Evolutionary conservation across 1,140 invertebrate species (phyloP).

Genomic region (Listronotus oregonensis): DNA sequence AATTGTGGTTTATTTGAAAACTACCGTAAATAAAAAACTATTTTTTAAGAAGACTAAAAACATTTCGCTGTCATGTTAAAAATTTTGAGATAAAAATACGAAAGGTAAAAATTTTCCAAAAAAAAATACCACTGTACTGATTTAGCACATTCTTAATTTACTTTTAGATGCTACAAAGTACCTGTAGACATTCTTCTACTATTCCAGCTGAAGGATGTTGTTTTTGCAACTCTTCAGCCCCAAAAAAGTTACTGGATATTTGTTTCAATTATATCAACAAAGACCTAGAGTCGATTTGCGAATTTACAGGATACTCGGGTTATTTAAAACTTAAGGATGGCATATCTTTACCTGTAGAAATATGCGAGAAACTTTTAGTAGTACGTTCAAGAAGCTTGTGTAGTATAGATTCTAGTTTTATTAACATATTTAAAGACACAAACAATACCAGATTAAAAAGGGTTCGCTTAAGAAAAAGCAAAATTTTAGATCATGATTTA

Average conservation of each 20-base stretch:
- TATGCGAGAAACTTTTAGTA: conserved; percentile 72
- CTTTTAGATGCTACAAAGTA: conserved; percentile 53
- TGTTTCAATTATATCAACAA: conserved; percentile 68
- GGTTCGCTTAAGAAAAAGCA: conserved; percentile 72
- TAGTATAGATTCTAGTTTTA: conserved; percentile 67
- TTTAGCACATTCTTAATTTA: conserved; percentile 1
- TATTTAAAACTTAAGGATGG: conserved; percentile 58
- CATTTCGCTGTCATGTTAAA: conserved; percentile 12
- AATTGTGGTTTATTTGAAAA: conserved; percentile 6
- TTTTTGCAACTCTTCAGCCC: conserved; percentile 49
- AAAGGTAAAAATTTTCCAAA: conserved; percentile 8
- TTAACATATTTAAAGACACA: conserved; percentile 73
- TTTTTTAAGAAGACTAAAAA: conserved; percentile 5
- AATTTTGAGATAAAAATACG: conserved; percentile 15
- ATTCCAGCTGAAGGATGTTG: conserved; percentile 50
- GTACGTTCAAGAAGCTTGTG: conserved; percentile 63
- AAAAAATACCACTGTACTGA: neutral
- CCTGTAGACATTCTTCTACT: conserved; percentile 50
- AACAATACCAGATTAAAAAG: conserved; percentile 69
- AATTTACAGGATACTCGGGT: conserved; percentile 50
- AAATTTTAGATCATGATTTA: conserved; percentile 72
- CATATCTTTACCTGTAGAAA: conserved; percentile 69
- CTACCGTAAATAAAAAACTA: conserved; percentile 7
- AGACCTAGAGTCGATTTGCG: conserved; percentile 66
- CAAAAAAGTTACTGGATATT: conserved; percentile 63